Evolutionary conservation across 2,888 invertebrate genomes (phyloP).

Genomic region (Syrphus vitripennis): DNA sequence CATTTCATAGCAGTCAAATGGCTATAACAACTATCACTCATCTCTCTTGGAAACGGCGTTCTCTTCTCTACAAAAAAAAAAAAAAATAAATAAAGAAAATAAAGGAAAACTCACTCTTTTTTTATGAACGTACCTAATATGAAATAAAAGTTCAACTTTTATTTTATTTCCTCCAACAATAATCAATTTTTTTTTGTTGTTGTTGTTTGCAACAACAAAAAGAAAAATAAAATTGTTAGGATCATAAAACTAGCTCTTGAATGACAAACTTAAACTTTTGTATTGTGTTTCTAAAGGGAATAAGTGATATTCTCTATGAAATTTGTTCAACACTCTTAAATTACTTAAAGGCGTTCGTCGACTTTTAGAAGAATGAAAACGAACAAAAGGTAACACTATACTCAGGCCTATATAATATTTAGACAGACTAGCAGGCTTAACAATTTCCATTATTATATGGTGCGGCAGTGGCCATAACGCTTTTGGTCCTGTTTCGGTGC

Average conservation of each 20-base stretch:
- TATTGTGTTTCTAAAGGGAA: not conserved
- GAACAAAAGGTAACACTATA: conserved; percentile 44
- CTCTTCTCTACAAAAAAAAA: not conserved
- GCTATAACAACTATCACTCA: conserved; percentile 23
- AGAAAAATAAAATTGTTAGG: not conserved
- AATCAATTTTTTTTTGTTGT: conserved; percentile 1
- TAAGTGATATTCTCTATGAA: conserved; percentile 3
- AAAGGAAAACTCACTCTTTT: conserved; percentile 15
- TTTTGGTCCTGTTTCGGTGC: not conserved
- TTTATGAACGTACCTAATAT: not conserved
- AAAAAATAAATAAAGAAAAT: not conserved
- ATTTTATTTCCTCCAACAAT: conserved; percentile 8
- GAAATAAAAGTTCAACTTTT: conserved; percentile 19
- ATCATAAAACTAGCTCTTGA: conserved; percentile 23
- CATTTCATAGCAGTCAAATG: conserved; percentile 22
- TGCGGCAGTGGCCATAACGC: not conserved
- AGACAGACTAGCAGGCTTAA: not conserved
- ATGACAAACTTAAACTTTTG: conserved; percentile 13
- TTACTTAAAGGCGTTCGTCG: conserved; percentile 30
- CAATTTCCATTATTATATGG: conserved; percentile 21
- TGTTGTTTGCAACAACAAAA: not conserved
- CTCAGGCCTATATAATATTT: not conserved
- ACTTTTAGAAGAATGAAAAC: conserved; percentile 6
- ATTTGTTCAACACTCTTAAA: conserved; percentile 28
- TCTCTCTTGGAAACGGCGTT: not conserved